A percentile compares a stretch with the other conserved stretches of the same genome.
Conservation (phyloP, 2,888 invertebrate species). For the Azorinus chamasolen region DNA sequence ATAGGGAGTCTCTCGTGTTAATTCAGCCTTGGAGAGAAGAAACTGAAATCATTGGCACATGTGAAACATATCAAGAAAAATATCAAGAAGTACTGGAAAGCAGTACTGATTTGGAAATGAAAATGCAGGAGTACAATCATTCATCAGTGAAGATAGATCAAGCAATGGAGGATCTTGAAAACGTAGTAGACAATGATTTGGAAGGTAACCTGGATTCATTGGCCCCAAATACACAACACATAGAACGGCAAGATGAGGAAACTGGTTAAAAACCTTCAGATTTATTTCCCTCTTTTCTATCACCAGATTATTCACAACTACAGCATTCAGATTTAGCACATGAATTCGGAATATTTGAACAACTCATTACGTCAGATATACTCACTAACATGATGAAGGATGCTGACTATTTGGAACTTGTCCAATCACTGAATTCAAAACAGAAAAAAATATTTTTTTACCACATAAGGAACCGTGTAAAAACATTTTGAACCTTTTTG, state of each 20-base stretch:
- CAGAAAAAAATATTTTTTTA: conserved; percentile 4
- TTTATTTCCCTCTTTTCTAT: background rate
- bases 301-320: background rate
- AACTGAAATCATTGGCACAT: conserved; percentile 6
- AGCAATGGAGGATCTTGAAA: conserved; percentile 24
- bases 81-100: background rate
- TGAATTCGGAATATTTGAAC: background rate
- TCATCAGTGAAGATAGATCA: conserved; percentile 10
- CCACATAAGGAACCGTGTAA: conserved; percentile 11
- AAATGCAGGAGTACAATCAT: conserved; percentile 33
- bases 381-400: conserved; percentile 1
- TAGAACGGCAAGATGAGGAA: conserved; percentile 5
- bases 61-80: conserved; percentile 12
- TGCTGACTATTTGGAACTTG: background rate
- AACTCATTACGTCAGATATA: background rate
- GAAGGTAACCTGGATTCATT: conserved; percentile 7
- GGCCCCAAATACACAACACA: conserved; percentile 2
- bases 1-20: conserved; percentile 11
- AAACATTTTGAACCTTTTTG: too few species aligned
- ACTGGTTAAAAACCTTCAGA: background rate
- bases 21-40: conserved; percentile 36
- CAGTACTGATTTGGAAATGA: background rate
- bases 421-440: conserved; percentile 6
- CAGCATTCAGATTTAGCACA: background rate
- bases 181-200: background rate